Evolutionary conservation across 2,888 invertebrate species (phyloP).

Genomic region (Bugula neritina): DNA sequence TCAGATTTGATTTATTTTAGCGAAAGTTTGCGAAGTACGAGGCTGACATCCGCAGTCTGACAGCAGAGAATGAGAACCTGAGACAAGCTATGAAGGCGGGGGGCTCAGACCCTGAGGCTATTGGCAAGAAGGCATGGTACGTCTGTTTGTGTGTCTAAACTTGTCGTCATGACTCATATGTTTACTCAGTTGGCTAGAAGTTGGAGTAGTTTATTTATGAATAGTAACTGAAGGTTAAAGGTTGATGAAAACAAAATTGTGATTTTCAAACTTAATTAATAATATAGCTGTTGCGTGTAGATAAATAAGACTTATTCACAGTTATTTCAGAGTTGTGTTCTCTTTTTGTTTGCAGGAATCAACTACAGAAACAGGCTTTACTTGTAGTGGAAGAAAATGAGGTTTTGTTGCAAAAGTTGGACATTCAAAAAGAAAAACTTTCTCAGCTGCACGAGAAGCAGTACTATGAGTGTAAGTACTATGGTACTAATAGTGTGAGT

Average conservation of each 20-base stretch:
- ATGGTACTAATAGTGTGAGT: background rate
- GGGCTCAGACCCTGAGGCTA: slow-evolving; percentile 19
- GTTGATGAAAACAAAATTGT: no score
- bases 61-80: background rate
- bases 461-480: slow-evolving; percentile 42
- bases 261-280: no score
- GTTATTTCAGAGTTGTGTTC: no score
- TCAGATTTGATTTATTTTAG: background rate
- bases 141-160: background rate
- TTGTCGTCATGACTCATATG: no score
- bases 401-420: slow-evolving; percentile 49
- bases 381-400: slow-evolving; percentile 54
- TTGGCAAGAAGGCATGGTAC: slow-evolving; percentile 5
- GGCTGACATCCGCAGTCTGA: background rate
- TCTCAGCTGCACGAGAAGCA: slow-evolving; percentile 45
- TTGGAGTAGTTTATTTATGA: no score
- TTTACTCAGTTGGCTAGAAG: no score
- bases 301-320: no score
- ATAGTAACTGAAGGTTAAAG: no score
- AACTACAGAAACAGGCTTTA: slow-evolving; percentile 49
- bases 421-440: slow-evolving; percentile 46
- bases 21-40: slow-evolving; percentile 18
- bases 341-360: slow-evolving; percentile 36
- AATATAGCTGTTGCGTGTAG: no score
- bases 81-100: background rate